Evolutionary conservation across 2,797 vertebrate genomes (phyloP).

Genomic region (Aeoliscus strigatus): DNA sequence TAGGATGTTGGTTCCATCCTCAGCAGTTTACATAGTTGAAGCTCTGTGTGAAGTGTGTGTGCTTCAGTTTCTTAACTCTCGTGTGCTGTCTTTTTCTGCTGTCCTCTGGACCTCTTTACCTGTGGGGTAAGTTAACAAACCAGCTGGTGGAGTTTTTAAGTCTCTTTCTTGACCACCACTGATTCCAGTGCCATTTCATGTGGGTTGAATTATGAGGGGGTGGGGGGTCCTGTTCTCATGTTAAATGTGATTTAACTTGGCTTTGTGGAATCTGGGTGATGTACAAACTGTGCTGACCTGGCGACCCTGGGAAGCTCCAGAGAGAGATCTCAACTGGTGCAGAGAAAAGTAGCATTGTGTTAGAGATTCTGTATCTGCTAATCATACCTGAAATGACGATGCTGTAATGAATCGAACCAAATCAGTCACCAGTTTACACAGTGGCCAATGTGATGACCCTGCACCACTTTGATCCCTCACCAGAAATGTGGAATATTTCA

Average conservation of each 20-base stretch:
- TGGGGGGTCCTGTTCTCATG: conserved; percentile 3
- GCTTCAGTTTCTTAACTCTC: conserved; percentile 58
- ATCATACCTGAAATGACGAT: conserved; percentile 4
- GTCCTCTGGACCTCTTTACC: conserved; percentile 69
- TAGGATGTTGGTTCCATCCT: too few species aligned
- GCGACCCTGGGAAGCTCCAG: conserved; percentile 4
- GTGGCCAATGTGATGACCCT: conserved; percentile 4
- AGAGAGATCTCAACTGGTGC: conserved; percentile 9
- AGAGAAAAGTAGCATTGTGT: background rate
- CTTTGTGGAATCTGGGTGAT: conserved; percentile 3
- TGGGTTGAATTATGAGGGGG: conserved; percentile 20
- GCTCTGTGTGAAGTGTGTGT: conserved; percentile 45
- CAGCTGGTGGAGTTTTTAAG: conserved; percentile 39
- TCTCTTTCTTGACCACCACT: conserved; percentile 31
- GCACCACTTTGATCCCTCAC: conserved; percentile 4
- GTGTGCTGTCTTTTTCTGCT: conserved; percentile 72
- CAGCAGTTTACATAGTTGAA: conserved; percentile 7
- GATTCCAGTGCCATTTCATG: conserved; percentile 32
- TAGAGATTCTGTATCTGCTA: too few species aligned
- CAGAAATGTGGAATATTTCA: conserved; percentile 4
- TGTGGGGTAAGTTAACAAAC: conserved; percentile 72
- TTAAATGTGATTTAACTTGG: conserved; percentile 10
- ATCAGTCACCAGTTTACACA: background rate
- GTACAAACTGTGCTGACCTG: conserved; percentile 2
- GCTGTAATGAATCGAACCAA: conserved; percentile 2